phyloP scores from a whole-genome alignment of 1,140 invertebrate species.

The Drosophila neocordata region DNA sequence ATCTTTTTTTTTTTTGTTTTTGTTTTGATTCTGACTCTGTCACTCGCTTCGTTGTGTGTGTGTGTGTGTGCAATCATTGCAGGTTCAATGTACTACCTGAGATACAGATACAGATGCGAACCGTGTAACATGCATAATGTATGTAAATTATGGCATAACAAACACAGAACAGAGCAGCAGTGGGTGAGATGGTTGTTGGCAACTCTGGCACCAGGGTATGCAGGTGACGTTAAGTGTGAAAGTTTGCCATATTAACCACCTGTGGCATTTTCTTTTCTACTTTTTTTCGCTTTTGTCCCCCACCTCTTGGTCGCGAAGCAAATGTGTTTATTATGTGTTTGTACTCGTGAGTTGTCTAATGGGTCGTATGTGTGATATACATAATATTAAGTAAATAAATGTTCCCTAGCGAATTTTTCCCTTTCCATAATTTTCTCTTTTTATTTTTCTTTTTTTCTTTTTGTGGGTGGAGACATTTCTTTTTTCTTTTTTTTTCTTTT shows the following conservation, averaged over 20 bases:
- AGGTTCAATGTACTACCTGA: constrained; percentile 78
- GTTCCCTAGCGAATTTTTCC: constrained; percentile 12
- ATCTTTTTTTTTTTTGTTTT: constrained; percentile 10
- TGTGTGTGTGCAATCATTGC: constrained; percentile 59
- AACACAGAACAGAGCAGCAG: constrained; percentile 27
- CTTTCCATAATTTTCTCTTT: constrained; percentile 1
- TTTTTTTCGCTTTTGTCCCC: not conserved
- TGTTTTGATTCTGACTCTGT: not conserved
- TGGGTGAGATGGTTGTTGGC: not conserved
- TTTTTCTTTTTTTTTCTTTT: constrained; percentile 21
- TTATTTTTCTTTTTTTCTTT: not conserved
- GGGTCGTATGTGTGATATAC: constrained; percentile 67
- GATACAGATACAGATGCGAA: constrained; percentile 33
- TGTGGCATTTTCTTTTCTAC: constrained; percentile 50
- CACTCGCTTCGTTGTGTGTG: constrained; percentile 1
- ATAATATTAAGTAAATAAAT: constrained; percentile 75
- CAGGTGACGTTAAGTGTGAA: constrained; percentile 68
- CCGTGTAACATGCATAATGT: constrained; percentile 70
- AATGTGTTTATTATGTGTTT: constrained; percentile 67
- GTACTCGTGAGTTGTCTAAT: constrained; percentile 51
- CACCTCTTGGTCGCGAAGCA: constrained; percentile 15
- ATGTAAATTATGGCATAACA: constrained; percentile 76
- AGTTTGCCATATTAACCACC: constrained; percentile 76
- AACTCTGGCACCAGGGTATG: constrained; percentile 19
- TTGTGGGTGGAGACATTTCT: constrained; percentile 1